Base-by-base conservation (phyloP, 2,888 invertebrate genomes). In the Clusia tigrina region DNA sequence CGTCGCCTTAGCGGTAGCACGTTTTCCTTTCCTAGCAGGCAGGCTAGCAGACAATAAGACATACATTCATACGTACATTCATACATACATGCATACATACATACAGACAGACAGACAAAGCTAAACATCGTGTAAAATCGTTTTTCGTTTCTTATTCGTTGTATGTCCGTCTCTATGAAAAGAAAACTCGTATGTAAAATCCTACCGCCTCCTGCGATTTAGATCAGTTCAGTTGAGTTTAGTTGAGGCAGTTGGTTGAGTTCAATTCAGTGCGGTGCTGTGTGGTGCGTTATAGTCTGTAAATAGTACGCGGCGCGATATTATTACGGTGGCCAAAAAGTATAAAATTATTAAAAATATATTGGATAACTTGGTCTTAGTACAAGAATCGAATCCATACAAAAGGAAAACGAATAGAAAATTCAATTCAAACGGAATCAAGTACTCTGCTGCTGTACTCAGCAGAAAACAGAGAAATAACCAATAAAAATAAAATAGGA, bases 291-390 rank as follows among this genome's bases (percentile, higher is more conserved):
- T 3, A 15, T 6, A 42, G 42, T 42, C 15, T 42, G n/a, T 6
- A 15, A n/a, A 3, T 6, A 6, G 42, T 10, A 42, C n/a, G 9
- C 42, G 42, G 42, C n/a, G n/a, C n/a, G n/a, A n/a, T n/a, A n/a
- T n/a, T n/a, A n/a, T n/a, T 42, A 17, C n/a, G 42, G 42, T 42
- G 15, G 42, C n/a, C 42, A 17, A 42, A 42, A 42, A 42, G 12
- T 32, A 42, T n/a, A 6, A 42, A 42, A 42, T 42, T 42, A 12
- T 17, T 42, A 42, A 6, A 42, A 67, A 58, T 48, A 59, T 66
- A 67, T 63, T 54, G 66, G 66, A 66, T 66, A 67, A 66, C 67
- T 67, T 63, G 63, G 66, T 66, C 65, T 65, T 66, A 42, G 42
- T n/a, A n/a, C 12, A 42, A n/a, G 42, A 12, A 6, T 6, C 42